Conservation (phyloP, 2,797 vertebrate species). For the Rhabdophis nuchalis region DNA sequence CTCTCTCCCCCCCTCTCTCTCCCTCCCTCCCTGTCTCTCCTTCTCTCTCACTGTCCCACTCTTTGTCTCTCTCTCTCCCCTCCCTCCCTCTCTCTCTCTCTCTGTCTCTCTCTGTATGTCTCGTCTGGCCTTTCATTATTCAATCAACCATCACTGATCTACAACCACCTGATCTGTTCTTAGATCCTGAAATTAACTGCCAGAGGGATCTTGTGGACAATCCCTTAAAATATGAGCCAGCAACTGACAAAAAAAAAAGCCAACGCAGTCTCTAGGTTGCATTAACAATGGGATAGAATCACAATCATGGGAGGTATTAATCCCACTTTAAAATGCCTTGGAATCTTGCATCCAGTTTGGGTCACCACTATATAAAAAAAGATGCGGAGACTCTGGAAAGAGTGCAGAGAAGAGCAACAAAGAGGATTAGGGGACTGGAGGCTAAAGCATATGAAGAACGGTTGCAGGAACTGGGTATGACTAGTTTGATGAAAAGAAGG, state of each 20-base stretch:
- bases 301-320: background rate
- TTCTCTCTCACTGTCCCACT: no score
- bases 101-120: no score
- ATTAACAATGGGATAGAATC: background rate
- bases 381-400: background rate
- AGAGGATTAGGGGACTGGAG: background rate
- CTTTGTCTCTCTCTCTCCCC: no score
- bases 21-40: no score
- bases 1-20: no score
- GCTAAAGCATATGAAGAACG: background rate
- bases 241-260: background rate
- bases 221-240: background rate
- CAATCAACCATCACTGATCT: background rate
- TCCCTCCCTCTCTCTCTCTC: no score
- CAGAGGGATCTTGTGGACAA: background rate
- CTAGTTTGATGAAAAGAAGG: background rate
- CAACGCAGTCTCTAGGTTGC: no score
- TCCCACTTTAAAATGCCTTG: background rate
- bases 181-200: background rate
- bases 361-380: background rate
- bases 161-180: background rate
- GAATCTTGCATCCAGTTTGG: background rate
- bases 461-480: background rate
- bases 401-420: background rate
- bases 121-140: background rate